Conservation (phyloP, 2,888 invertebrate species). For the Megamerina dolium region DNA sequence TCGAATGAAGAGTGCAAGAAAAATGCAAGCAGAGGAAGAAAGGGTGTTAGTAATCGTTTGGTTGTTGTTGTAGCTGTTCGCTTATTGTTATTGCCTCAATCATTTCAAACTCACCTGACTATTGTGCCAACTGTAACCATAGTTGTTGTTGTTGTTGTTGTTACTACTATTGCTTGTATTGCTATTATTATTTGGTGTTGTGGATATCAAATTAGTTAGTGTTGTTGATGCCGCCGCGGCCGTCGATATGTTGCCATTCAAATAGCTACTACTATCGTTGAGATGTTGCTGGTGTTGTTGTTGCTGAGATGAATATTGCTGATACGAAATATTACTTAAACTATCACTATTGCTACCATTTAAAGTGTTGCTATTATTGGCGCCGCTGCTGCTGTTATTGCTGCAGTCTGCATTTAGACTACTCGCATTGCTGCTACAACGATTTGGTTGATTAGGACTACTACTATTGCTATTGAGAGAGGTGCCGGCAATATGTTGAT, state of each 20-base stretch:
- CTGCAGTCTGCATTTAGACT: constrained; percentile 36
- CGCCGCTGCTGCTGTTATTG: constrained; percentile 13
- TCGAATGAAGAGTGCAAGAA: too few relatives aligned
- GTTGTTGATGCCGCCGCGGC: constrained; percentile 18
- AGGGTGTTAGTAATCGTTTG: too few relatives aligned
- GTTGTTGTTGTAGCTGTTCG: too few relatives aligned
- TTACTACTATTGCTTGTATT: constrained; percentile 16
- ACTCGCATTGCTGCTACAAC: constrained; percentile 30
- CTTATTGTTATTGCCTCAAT: too few relatives aligned
- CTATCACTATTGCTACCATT: constrained; percentile 23
- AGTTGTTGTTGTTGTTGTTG: constrained; percentile 27
- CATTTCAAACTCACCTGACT: constrained; percentile 49
- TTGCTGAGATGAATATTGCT: constrained; percentile 22
- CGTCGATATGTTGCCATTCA: constrained; percentile 4
- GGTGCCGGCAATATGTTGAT: constrained; percentile 19
- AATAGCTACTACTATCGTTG: constrained; percentile 19
- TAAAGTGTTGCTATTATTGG: constrained; percentile 20
- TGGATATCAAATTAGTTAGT: constrained; percentile 18
- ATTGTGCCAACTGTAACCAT: constrained; percentile 46
- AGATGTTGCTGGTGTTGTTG: constrained; percentile 21
- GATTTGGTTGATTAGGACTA: constrained; percentile 38
- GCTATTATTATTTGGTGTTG: constrained; percentile 21
- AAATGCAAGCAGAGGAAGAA: constrained; percentile 2
- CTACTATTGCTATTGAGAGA: constrained; percentile 37
- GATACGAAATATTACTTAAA: constrained; percentile 12